Evolutionary conservation across 2,113 vertebrate genomes (phyloP).

Genomic region (Bubo blakistoni): DNA sequence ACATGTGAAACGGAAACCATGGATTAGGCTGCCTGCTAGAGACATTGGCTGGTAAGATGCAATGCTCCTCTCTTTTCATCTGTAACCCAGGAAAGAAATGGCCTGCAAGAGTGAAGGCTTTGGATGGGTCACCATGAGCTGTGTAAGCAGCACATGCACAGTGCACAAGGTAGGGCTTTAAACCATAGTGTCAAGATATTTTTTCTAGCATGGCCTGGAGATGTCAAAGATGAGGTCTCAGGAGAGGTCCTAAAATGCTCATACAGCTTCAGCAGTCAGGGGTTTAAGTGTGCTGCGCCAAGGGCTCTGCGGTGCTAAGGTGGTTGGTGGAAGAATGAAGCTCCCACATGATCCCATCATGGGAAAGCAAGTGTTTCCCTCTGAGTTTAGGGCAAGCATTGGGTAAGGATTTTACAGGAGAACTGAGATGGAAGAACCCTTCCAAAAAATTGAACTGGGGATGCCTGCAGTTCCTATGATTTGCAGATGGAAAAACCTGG

Average conservation of each 20-base stretch:
- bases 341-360: neutral
- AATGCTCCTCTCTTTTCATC: neutral
- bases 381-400: neutral
- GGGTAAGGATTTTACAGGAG: neutral
- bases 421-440: neutral
- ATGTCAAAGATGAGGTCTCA: neutral
- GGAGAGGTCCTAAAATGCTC: neutral
- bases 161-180: neutral
- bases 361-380: neutral
- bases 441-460: neutral
- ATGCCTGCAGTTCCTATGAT: accelerated
- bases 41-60: neutral
- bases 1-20: neutral
- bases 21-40: neutral
- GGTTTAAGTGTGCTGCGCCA: accelerated
- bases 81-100: neutral
- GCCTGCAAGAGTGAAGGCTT: neutral
- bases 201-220: neutral
- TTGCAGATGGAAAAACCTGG: neutral
- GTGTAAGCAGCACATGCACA: neutral
- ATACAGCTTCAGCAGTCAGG: neutral
- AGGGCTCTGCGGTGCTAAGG: neutral
- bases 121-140: neutral
- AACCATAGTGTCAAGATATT: neutral
- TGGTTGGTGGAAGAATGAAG: neutral